phyloP scores from a whole-genome alignment of 2,113 vertebrate species.

The Cheirogaleus medius region DNA sequence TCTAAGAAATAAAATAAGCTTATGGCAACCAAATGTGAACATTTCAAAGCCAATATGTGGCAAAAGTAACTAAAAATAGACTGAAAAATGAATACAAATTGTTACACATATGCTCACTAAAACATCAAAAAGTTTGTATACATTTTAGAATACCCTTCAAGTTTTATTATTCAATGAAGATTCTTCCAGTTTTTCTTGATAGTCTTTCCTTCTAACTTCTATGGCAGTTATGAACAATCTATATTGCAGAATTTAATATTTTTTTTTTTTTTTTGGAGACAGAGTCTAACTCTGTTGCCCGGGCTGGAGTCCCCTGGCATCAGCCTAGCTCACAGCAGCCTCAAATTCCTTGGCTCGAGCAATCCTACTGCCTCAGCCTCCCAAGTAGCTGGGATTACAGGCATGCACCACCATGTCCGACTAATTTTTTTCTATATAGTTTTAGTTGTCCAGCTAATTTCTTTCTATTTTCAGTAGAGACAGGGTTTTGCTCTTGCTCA shows the following conservation, averaged over 20 bases:
- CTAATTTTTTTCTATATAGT: too few species aligned
- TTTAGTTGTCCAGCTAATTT: too few species aligned
- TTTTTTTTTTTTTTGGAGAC: background rate
- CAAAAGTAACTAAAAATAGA: background rate
- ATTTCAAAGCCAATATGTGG: background rate
- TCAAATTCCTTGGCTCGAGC: too few species aligned
- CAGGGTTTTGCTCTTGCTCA: too few species aligned
- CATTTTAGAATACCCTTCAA: background rate
- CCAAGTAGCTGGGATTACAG: too few species aligned
- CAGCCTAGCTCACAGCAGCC: too few species aligned
- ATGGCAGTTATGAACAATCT: background rate
- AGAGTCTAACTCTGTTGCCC: too few species aligned
- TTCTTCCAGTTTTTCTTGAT: background rate
- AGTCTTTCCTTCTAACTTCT: background rate
- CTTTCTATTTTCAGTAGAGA: too few species aligned
- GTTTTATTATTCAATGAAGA: background rate
- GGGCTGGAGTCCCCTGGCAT: too few species aligned
- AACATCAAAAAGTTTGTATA: background rate
- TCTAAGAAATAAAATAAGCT: constrained; percentile 34
- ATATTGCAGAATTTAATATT: background rate
- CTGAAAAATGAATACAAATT: background rate
- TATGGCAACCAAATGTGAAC: background rate
- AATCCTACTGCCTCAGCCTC: too few species aligned
- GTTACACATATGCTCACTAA: background rate
- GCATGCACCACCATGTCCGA: too few species aligned